A percentile compares a stretch with the other conserved stretches of the same genome.
Evolutionary conservation across 2,888 invertebrate genomes (phyloP).

Genomic region (Eupeodes latifasciatus): DNA sequence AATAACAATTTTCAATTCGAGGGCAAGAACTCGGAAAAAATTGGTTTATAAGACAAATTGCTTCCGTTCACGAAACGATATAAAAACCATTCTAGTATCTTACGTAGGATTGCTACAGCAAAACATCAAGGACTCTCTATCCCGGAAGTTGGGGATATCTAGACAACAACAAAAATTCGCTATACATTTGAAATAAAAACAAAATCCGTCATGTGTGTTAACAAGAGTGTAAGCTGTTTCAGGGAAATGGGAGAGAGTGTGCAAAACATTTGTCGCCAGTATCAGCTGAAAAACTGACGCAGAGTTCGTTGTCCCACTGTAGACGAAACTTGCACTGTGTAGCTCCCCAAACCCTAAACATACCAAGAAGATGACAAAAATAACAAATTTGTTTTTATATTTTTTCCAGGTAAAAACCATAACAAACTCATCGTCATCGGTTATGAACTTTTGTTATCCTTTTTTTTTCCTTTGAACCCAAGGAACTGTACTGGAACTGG

Average conservation of each 20-base stretch:
- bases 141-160: neutral
- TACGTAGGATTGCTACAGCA: neutral
- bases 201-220: conserved; percentile 47
- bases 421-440: conserved; percentile 60
- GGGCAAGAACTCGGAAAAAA: conserved; percentile 41
- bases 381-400: conserved; percentile 43
- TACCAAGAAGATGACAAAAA: conserved; percentile 12
- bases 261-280: conserved; percentile 32
- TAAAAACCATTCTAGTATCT: neutral
- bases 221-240: conserved; percentile 34
- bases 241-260: no score
- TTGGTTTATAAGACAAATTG: conserved; percentile 69
- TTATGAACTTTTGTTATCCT: conserved; percentile 56
- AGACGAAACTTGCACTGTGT: neutral
- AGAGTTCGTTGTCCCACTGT: conserved; percentile 31
- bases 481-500: no score
- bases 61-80: conserved; percentile 72
- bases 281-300: conserved; percentile 21
- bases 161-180: conserved; percentile 18
- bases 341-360: neutral
- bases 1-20: conserved; percentile 13
- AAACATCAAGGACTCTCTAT: conserved; percentile 46
- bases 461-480: conserved; percentile 2
- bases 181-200: conserved; percentile 48
- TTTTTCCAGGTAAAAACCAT: conserved; percentile 47